Conservation (phyloP, 2,888 invertebrate species). For the Agrotis exclamationis region DNA sequence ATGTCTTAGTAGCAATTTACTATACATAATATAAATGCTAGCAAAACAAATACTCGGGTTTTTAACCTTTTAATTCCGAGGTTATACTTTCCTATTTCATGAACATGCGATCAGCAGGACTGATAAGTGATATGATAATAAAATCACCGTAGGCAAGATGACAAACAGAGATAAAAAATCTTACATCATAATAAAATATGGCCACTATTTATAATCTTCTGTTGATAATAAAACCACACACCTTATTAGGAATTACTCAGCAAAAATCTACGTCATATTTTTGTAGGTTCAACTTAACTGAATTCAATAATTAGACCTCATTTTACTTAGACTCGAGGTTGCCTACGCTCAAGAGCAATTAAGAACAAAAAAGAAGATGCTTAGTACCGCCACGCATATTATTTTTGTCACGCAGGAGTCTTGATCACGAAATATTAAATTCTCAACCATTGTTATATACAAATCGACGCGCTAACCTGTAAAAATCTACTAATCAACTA, state of each 20-base stretch:
- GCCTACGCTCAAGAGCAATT: too few relatives aligned
- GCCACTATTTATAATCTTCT: background rate
- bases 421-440: too few relatives aligned
- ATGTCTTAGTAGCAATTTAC: too few relatives aligned
- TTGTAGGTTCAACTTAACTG: background rate
- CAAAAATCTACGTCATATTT: background rate
- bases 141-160: conserved; percentile 24
- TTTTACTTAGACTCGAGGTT: too few relatives aligned
- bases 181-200: conserved; percentile 16
- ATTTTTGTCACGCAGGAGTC: too few relatives aligned
- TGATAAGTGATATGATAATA: conserved; percentile 18
- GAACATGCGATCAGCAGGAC: background rate
- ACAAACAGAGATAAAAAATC: conserved; percentile 7
- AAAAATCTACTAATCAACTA: too few relatives aligned
- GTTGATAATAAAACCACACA: conserved; percentile 4
- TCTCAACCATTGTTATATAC: too few relatives aligned
- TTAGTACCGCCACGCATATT: too few relatives aligned
- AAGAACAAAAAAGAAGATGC: too few relatives aligned
- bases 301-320: background rate
- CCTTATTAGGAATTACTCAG: background rate
- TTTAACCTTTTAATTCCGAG: background rate
- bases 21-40: background rate
- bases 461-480: too few relatives aligned
- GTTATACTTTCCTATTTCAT: conserved; percentile 2
- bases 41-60: too few relatives aligned